Base-by-base conservation (phyloP, 2,888 invertebrate genomes). In the Gastrophysa polygoni region DNA sequence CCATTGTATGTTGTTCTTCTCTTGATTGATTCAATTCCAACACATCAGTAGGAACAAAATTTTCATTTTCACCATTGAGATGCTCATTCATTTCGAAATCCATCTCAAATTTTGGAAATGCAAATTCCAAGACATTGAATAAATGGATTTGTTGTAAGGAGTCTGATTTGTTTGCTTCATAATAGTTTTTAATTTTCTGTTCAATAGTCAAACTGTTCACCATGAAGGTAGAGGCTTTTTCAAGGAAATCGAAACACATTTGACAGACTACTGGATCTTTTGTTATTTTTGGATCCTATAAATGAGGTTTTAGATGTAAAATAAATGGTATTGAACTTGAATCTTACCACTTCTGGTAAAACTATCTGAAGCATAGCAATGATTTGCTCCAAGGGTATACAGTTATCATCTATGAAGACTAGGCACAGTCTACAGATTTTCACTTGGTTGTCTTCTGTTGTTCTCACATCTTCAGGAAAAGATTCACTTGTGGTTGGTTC, bases 21-120 rank as follows among this genome's bases (percentile, higher is more conserved):
- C 63, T 59, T 8, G 20, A 11, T 34, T 63, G 61, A 11, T 61
- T 43, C 3, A 61, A 20, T 49, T 61, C 63, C 24, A 65, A 47
- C 32, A 65, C 17, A 17, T 63, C 60, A 1, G 63, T 63, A 7
- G 66, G 58, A 34, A 44, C 24, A 59, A 57, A 63, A 32, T 61
- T 51, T 28, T 61, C 59, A 32, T 48, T 43, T 38, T 52, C 38
- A 17, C 54, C 44, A 24, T 56, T 44, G 17, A 51, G 43, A 20
- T 61, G 52, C 11, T 52, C 54, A 20, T 51, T 61, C 7, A 20
- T 18, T 21, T 63, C 63, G 52, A 34, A 46, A 29, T 67, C 68
- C 68, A 68, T 67, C 63, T 68, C 68, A 34, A 68, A 55, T 60
- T 68, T 68, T 14, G 68, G 68, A 63, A 68, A 68, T 11, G 68